Base-by-base conservation (phyloP, 1,140 invertebrate species). In the Trachelipus rathkii region DNA sequence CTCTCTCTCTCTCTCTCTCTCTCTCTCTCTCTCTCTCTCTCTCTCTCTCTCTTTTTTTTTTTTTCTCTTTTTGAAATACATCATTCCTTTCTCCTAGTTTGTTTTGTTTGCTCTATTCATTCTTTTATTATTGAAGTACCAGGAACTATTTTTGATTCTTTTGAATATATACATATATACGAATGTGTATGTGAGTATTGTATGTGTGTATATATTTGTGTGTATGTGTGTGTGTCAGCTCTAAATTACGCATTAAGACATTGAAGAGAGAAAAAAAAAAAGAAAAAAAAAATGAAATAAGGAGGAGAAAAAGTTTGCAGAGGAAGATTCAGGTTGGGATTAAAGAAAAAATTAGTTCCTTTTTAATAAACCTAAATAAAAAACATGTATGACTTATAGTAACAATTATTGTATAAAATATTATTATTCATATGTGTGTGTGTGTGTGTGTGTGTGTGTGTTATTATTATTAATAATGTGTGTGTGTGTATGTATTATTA, bases 221-320 rank as follows among this genome's bases (percentile, higher is more conserved):
- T 33, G 33, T 33, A 33, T 33, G 33, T 33, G 33, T 33, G 33
- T 33, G 33, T 33, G 33, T 33, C 2, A 33, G 33, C 19, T 60
- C 50, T 60, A 60, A 60, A 60, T 60, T 60, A 60, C 50, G 50
- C 50, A 60, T 60, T 60, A 60, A 60, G 50, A 60, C 19, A 19
- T 19, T 8, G 33, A 33, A 33, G 33, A 6, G 33, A 33, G 6
- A 60, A 8, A 3, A 60, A 60, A 19, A 19, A 60, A 60, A 4
- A 60, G 8, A 19, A 60, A 60, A 60, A 13, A 60, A 60, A 60
- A 60, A 33, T 33, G 6, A 33, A 33, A 33, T 3, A 33, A 33
- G 2, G 33, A 6, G 6, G 33, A 6, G 33, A 33, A 33, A 33
- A 33, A 33, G 33, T 33, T 33, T 33, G 33, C 1, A 33, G 33